Base-by-base conservation (phyloP, 2,797 vertebrate species). In the Clarias laeviceps region DNA sequence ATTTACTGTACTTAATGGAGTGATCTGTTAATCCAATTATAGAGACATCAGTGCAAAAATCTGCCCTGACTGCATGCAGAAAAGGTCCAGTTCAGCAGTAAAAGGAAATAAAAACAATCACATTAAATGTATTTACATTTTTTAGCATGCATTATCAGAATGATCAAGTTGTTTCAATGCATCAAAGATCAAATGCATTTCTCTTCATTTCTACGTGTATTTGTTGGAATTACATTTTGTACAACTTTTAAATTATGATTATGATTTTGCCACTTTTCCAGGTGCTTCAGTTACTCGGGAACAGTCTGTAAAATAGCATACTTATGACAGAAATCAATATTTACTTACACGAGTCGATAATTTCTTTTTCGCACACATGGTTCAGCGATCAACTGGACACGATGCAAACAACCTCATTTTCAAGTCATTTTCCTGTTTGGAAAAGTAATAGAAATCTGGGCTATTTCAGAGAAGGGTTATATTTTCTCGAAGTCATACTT, bases 401-500 rank as follows among this genome's bases (percentile, higher is more conserved):
- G n/a, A 54, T 54, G 54, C 12, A 57, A 37, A 78, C 56, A 34
- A 22, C 56, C 29, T 37, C 29, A 15, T 79, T 61, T 61, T 77
- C 29, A 0, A 59, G 27, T 7, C 32, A 62, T 27, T 45, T 45
- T 45, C 9, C 45, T 0, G 3, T 14, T n/a, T 40, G 34, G 22
- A 17, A 40, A 62, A 62, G 77, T 7, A 62, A 37, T 62, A 24
- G 77, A 62, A 79, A 79, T 40, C 3, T 79, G 17, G 22, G 59
- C 22, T 40, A 37, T 22, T 37, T 79, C 34, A 79, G 11, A 40
- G 32, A 12, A 79, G 2, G 14, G 57, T 17, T 61, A 82, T 61
- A 56, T 50, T 20, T 56, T 70, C 29, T 82, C 64, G 29, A 40
- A 34, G 62, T 50, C 50, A 81, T 79, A 80, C 24, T 81, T 32